Evolutionary conservation across 35 echinoderm and acorn worm genomes (phyloP).

Genomic region (Lytechinus pictus): DNA sequence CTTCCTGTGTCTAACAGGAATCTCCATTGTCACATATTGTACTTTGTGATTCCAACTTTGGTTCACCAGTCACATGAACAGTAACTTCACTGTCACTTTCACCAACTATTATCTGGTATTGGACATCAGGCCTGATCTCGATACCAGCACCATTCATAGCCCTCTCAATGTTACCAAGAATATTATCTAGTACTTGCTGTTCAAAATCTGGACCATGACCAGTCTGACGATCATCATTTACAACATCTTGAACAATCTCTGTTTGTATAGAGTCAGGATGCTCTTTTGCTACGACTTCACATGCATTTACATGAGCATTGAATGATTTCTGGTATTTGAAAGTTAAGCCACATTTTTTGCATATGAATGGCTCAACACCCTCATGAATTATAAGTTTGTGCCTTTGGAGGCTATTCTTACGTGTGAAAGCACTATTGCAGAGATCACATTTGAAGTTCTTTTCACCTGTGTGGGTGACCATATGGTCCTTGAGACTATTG

Average conservation of each 20-base stretch:
- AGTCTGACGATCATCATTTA: neutral
- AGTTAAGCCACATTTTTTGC: constrained; percentile 36
- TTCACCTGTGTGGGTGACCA: constrained; percentile 70
- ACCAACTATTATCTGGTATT: constrained; percentile 40
- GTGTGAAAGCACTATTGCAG: constrained; percentile 70
- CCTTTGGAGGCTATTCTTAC: constrained; percentile 50
- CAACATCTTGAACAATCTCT: neutral
- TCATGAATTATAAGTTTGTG: constrained; percentile 62
- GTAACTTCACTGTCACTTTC: neutral
- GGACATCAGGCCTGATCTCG: constrained; percentile 33
- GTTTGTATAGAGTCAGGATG: neutral
- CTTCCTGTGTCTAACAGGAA: too few relatives aligned
- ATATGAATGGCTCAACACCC: constrained; percentile 61
- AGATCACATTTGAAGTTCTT: constrained; percentile 71
- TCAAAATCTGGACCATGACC: neutral
- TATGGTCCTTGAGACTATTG: constrained; percentile 64
- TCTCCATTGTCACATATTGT: too few relatives aligned
- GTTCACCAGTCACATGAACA: neutral
- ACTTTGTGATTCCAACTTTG: neutral
- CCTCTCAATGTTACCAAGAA: constrained; percentile 41
- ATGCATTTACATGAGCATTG: constrained; percentile 20
- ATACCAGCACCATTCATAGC: constrained; percentile 41
- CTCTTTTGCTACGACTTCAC: neutral
- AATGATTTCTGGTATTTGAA: constrained; percentile 50
- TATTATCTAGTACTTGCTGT: constrained; percentile 40